phyloP scores from a whole-genome alignment of 2,888 invertebrate species.

The Autographa gamma region DNA sequence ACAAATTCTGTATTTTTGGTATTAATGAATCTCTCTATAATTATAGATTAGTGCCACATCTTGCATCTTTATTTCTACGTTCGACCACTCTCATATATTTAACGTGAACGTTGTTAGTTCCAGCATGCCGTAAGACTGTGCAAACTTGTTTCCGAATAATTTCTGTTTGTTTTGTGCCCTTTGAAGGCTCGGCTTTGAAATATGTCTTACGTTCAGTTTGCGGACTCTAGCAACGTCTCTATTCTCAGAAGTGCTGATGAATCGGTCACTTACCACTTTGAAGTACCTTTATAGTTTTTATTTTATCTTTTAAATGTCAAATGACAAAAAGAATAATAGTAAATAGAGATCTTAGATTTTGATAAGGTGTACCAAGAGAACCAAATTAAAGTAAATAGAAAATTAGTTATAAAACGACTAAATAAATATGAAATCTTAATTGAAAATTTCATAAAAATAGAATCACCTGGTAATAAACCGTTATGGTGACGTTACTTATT shows the following conservation, averaged over 20 bases:
- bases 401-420: too few relatives aligned
- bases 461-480: not conserved
- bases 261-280: not conserved
- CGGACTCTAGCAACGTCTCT: slow-evolving; percentile 8
- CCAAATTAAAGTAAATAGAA: too few relatives aligned
- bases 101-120: slow-evolving; percentile 44
- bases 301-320: too few relatives aligned
- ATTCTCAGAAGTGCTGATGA: not conserved
- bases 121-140: slow-evolving; percentile 29
- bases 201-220: slow-evolving; percentile 24
- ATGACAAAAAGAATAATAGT: too few relatives aligned
- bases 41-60: slow-evolving; percentile 3
- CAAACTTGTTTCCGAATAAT: slow-evolving; percentile 50
- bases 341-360: too few relatives aligned
- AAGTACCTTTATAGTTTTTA: too few relatives aligned
- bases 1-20: too few relatives aligned
- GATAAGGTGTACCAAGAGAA: too few relatives aligned
- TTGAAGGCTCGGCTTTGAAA: slow-evolving; percentile 24
- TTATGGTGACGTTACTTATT: not conserved
- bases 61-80: slow-evolving; percentile 16
- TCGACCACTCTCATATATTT: slow-evolving; percentile 48
- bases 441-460: too few relatives aligned
- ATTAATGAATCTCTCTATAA: not conserved
- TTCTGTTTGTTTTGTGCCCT: slow-evolving; percentile 49
- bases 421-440: too few relatives aligned